Conservation (phyloP, 2,888 invertebrate species). For the Parnassius smintheus region DNA sequence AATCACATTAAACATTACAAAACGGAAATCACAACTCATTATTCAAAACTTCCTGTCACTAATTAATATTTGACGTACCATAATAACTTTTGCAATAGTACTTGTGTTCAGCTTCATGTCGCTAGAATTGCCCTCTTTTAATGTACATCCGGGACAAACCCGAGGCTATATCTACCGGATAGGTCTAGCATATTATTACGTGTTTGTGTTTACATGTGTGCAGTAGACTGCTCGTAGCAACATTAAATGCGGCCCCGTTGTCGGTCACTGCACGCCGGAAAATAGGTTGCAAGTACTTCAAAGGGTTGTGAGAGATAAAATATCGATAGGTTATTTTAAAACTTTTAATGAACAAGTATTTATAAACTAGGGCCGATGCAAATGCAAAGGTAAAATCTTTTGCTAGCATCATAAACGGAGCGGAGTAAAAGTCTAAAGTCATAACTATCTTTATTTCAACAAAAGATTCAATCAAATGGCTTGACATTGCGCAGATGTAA, state of each 20-base stretch:
- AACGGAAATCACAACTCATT: too few relatives aligned
- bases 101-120: not conserved
- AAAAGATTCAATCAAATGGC: too few relatives aligned
- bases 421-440: too few relatives aligned
- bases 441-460: too few relatives aligned
- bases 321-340: constrained; percentile 15
- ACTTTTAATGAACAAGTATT: too few relatives aligned
- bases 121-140: constrained; percentile 6
- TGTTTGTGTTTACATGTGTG: constrained; percentile 12
- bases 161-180: constrained; percentile 4
- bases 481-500: too few relatives aligned
- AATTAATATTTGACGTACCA: not conserved
- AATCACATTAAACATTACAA: too few relatives aligned
- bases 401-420: too few relatives aligned
- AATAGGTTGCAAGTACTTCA: constrained; percentile 42
- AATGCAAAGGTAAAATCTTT: too few relatives aligned
- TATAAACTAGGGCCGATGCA: too few relatives aligned
- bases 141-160: constrained; percentile 12
- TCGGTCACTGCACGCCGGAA: constrained; percentile 59
- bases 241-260: constrained; percentile 50
- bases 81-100: not conserved
- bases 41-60: not conserved
- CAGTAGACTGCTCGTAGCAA: constrained; percentile 12
- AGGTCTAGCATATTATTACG: constrained; percentile 10
- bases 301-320: constrained; percentile 5